A percentile compares a stretch with the other conserved stretches of the same genome.
Evolutionary conservation across 2,888 invertebrate species (phyloP).

Genomic region (Cynaeus angustus): DNA sequence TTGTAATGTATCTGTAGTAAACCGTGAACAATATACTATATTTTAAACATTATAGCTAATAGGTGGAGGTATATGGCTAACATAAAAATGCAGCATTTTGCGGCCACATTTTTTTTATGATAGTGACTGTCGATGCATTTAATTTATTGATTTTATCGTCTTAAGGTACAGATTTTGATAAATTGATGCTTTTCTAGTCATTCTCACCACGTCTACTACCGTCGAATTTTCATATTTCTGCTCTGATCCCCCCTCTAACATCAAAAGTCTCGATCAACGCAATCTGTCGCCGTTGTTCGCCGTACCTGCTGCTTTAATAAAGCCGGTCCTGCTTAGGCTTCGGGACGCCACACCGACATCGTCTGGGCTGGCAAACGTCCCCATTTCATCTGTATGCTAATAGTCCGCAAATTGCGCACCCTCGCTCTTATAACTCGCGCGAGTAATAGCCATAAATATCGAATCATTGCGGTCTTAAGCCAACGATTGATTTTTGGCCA

Average conservation of each 20-base stretch:
- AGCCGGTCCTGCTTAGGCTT: slow-evolving; percentile 35
- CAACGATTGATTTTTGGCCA: slow-evolving; percentile 29
- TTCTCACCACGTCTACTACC: slow-evolving; percentile 25
- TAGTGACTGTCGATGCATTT: too few relatives aligned
- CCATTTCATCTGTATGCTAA: slow-evolving; percentile 59
- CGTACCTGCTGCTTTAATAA: slow-evolving; percentile 5
- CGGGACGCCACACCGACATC: slow-evolving; percentile 41
- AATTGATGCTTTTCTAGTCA: too few relatives aligned
- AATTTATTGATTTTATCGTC: too few relatives aligned
- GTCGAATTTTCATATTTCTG: slow-evolving; percentile 37
- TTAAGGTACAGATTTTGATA: too few relatives aligned
- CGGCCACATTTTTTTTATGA: too few relatives aligned
- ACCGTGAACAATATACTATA: too few relatives aligned
- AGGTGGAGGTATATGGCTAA: too few relatives aligned
- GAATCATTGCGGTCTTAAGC: slow-evolving; percentile 34
- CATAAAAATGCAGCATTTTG: too few relatives aligned
- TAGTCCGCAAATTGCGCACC: slow-evolving; percentile 56
- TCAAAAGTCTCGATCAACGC: slow-evolving; percentile 35
- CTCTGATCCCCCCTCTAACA: slow-evolving; percentile 23
- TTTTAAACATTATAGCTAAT: too few relatives aligned
- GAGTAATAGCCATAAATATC: slow-evolving; percentile 44
- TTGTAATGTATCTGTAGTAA: too few relatives aligned
- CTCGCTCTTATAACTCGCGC: slow-evolving; percentile 43
- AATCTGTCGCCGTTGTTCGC: slow-evolving; percentile 23
- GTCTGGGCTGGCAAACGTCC: slow-evolving; percentile 39